Evolutionary conservation across 2,888 invertebrate species (phyloP).

Genomic region (Pandemis cinnamomeana): DNA sequence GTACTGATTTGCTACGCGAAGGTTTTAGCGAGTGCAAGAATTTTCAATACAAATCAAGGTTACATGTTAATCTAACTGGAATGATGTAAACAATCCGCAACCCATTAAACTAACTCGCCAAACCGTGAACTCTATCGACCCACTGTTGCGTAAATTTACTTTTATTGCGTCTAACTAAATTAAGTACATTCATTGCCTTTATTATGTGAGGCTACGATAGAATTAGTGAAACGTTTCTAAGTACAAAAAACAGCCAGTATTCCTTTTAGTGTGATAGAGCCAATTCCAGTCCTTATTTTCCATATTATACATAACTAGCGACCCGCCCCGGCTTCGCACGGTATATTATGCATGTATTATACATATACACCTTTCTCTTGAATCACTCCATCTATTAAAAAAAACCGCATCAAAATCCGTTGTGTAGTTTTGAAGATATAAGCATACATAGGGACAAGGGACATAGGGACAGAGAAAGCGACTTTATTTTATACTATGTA

Average conservation of each 20-base stretch:
- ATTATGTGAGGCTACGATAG: neutral
- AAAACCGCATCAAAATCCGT: too few relatives aligned
- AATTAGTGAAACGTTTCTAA: neutral
- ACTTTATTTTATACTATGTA: too few relatives aligned
- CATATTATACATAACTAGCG: too few relatives aligned
- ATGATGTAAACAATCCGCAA: neutral
- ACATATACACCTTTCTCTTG: too few relatives aligned
- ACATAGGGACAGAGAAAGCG: too few relatives aligned
- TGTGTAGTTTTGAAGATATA: too few relatives aligned
- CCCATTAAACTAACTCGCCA: neutral
- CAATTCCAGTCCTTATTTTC: too few relatives aligned
- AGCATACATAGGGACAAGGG: too few relatives aligned
- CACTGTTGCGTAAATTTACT: neutral
- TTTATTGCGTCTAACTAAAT: neutral
- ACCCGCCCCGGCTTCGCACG: too few relatives aligned
- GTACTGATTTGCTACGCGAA: neutral
- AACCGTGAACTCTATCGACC: conserved; percentile 5
- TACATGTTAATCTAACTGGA: conserved; percentile 5
- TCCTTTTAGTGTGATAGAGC: too few relatives aligned
- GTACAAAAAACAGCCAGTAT: neutral
- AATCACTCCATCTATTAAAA: too few relatives aligned
- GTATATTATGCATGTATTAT: too few relatives aligned
- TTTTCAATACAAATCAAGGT: neutral
- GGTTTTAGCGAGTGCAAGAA: neutral
- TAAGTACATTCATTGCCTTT: neutral